A percentile compares a stretch with the other conserved stretches of the same genome.
These are phyloP conservation scores for Falco concolor DNA, from an alignment of 2,797 vertebrate species.

Conservation along the genomic window DNA sequence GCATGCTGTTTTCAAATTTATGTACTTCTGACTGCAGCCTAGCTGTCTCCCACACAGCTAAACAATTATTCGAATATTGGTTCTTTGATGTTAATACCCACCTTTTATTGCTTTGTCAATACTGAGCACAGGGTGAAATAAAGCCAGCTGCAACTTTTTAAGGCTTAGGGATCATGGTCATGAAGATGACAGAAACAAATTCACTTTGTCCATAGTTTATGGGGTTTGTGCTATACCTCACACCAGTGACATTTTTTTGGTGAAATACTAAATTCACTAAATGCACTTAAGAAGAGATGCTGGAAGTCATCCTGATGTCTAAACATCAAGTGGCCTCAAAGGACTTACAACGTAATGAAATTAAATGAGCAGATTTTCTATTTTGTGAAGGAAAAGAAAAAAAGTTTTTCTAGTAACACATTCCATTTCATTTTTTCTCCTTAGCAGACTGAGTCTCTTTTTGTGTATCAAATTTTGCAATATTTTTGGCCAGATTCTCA, in stretches of 20 bases:
- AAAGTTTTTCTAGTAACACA: neutral
- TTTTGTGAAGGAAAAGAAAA: neutral
- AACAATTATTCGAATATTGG: conserved; percentile 29
- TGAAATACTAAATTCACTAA: conserved; percentile 38
- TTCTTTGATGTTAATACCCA: conserved; percentile 29
- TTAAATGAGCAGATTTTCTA: neutral
- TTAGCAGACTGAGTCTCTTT: neutral
- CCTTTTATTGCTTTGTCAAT: conserved; percentile 53
- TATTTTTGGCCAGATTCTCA: neutral
- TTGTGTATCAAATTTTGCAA: neutral
- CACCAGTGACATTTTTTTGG: conserved; percentile 11
- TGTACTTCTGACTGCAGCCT: neutral
- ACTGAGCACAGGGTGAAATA: conserved; percentile 14
- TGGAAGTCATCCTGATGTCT: neutral
- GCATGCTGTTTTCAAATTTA: conserved; percentile 24
- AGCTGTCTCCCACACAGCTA: neutral
- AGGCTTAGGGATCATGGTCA: conserved; percentile 13
- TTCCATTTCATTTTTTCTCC: neutral
- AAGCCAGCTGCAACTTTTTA: conserved; percentile 36
- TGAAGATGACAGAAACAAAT: conserved; percentile 35
- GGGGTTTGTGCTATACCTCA: conserved; percentile 29
- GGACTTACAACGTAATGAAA: neutral
- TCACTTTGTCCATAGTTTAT: conserved; percentile 33
- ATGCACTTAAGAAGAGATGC: neutral
- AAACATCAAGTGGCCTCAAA: neutral